A percentile compares a stretch with the other conserved stretches of the same genome.
These are phyloP conservation scores for Cyprinella venusta DNA, from an alignment of 2,797 vertebrate genomes.

Conservation along the genomic window DNA sequence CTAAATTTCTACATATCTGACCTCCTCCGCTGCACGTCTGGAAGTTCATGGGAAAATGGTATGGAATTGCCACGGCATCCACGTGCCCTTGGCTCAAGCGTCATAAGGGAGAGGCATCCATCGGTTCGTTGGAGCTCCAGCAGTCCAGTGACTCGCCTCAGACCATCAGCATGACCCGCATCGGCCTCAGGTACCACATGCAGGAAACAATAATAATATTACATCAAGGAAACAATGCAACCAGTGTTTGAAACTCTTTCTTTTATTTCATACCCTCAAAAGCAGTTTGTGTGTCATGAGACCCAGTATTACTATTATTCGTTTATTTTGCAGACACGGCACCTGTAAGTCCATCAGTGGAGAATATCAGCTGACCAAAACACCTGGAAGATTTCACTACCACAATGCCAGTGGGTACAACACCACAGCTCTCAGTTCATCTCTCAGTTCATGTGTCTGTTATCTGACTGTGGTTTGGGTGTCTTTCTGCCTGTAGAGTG, in stretches of 20 bases:
- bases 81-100: constrained; percentile 75
- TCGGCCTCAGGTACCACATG: constrained; percentile 60
- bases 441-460: background rate
- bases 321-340: constrained; percentile 64
- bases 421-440: background rate
- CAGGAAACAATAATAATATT: background rate
- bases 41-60: constrained; percentile 92
- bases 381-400: constrained; percentile 73
- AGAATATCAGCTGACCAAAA: constrained; percentile 71
- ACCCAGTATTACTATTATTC: background rate
- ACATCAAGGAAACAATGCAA: background rate
- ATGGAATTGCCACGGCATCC: constrained; percentile 78
- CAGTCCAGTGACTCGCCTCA: constrained; percentile 42
- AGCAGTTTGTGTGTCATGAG: background rate
- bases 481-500: constrained; percentile 75
- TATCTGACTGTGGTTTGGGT: background rate
- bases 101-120: constrained; percentile 66
- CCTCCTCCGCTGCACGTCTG: background rate
- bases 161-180: constrained; percentile 65
- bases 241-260: background rate
- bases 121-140: constrained; percentile 80
- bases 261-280: background rate
- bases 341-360: constrained; percentile 66
- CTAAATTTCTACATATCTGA: background rate
- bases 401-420: constrained; percentile 66